Conservation (phyloP, 2,797 vertebrate species). For the Poeciliopsis presidionis region DNA sequence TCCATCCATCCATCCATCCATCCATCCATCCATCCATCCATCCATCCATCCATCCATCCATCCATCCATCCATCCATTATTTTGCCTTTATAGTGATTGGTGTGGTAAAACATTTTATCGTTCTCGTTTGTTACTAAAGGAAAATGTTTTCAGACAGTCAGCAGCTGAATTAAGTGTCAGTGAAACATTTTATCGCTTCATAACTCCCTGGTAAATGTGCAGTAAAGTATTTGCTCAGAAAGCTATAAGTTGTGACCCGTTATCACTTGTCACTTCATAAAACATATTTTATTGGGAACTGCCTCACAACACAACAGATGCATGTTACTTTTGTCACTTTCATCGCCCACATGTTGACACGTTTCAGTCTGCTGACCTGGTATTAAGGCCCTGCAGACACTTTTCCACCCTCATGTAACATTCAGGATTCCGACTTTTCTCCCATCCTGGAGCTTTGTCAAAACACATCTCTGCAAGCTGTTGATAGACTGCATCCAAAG, state of each 20-base stretch:
- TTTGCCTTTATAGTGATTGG: neutral
- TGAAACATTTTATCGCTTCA: neutral
- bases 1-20: no score
- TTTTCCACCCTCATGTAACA: constrained; percentile 32
- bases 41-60: no score
- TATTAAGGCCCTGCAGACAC: constrained; percentile 17
- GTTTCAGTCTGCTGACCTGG: constrained; percentile 28
- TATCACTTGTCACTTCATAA: neutral
- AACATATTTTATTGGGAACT: neutral
- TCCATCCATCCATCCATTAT: neutral
- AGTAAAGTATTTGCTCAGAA: constrained; percentile 1
- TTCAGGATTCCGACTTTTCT: constrained; percentile 29
- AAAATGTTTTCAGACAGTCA: neutral
- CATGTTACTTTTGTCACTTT: constrained; percentile 3
- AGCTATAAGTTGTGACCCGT: neutral
- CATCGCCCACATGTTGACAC: constrained; percentile 8
- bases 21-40: neutral
- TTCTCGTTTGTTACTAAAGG: constrained; percentile 1
- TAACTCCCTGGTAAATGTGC: neutral
- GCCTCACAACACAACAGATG: neutral
- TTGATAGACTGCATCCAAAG: constrained; percentile 53
- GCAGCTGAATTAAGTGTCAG: neutral
- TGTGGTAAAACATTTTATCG: neutral
- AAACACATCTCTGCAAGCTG: constrained; percentile 56
- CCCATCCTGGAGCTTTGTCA: constrained; percentile 39